These are phyloP conservation scores for Athene noctua DNA, from an alignment of 2,113 vertebrate species.

Conservation along the genomic window DNA sequence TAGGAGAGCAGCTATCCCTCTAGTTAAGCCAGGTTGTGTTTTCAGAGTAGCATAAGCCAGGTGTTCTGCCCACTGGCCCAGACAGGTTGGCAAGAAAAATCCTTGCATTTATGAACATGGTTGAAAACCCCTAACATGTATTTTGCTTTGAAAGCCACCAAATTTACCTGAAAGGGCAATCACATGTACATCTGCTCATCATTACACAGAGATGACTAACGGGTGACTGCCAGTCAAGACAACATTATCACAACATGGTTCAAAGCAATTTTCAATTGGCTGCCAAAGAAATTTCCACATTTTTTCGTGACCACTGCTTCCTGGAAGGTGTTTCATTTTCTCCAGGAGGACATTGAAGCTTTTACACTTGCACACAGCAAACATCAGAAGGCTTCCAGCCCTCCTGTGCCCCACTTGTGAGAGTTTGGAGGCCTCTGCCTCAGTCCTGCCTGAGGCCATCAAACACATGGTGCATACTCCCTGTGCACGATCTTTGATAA, in stretches of 20 bases:
- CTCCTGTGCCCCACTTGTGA: rapidly evolving
- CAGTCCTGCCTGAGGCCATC: neutral
- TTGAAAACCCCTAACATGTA: neutral
- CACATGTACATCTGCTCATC: neutral
- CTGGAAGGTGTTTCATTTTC: neutral
- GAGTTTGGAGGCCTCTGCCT: neutral
- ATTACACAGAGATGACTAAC: neutral
- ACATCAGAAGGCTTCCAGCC: neutral
- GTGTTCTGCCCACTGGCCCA: neutral
- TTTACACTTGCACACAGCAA: neutral
- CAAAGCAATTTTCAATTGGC: neutral
- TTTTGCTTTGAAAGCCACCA: neutral
- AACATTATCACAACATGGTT: neutral
- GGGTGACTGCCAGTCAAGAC: neutral
- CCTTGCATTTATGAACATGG: neutral
- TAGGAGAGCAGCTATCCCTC: neutral
- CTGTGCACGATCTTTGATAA: too few relatives aligned
- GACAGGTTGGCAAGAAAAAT: neutral
- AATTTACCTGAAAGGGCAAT: neutral
- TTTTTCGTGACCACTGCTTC: neutral
- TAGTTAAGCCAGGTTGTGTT: neutral
- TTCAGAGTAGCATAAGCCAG: neutral
- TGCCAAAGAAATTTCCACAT: neutral
- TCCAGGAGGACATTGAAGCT: neutral
- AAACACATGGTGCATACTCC: rapidly evolving